A percentile compares a stretch with the other conserved stretches of the same genome.
phyloP scores from a whole-genome alignment of 1,140 invertebrate genomes.

The fruit fly (Drosophila melanogaster) region Release_6_plus_ISO1_MT NT_037436.4:19467501-19468000 shows the following conservation, averaged over 20 bases:
- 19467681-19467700: too few relatives aligned
- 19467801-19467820: constrained; percentile 3
- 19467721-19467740: constrained; percentile 1
- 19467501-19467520: constrained; percentile 71
- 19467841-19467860: too few relatives aligned
- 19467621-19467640: constrained; percentile 84
- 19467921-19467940: too few relatives aligned
- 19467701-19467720: constrained; percentile 12
- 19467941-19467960: too few relatives aligned
- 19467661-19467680: constrained; percentile 46
- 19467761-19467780: constrained; percentile 3
- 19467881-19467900: too few relatives aligned
- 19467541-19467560: constrained; percentile 25
- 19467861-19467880: too few relatives aligned
- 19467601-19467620: constrained; percentile 85
- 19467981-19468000: too few relatives aligned
- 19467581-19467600: constrained; percentile 67
- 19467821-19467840: too few relatives aligned
- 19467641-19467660: constrained; percentile 75
- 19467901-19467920: too few relatives aligned
- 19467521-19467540: constrained; percentile 20
- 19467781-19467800: constrained; percentile 13
- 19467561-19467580: constrained; percentile 63
- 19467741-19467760: constrained; percentile 27
- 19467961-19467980: too few relatives aligned